phyloP scores from a whole-genome alignment of 53 echinoderm and acorn worm genomes.

The Paracentrotus lividus region DNA sequence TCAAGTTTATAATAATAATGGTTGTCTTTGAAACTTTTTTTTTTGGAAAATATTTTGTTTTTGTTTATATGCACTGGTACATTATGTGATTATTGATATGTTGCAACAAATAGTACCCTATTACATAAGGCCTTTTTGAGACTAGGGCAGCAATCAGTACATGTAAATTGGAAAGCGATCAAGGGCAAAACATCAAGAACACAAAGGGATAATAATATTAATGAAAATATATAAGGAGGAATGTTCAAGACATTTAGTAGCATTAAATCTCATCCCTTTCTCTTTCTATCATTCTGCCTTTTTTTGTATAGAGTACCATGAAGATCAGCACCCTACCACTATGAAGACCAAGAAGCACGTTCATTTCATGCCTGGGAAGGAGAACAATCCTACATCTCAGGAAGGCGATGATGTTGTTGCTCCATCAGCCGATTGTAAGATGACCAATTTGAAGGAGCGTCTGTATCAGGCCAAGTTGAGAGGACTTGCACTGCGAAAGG shows the following conservation, averaged over 20 bases:
- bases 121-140: background rate
- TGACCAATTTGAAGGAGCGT: slow-evolving; percentile 85
- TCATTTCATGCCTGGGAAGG: slow-evolving; percentile 90
- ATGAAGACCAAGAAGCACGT: slow-evolving; percentile 78
- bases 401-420: background rate
- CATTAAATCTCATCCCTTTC: background rate
- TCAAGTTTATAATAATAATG: background rate
- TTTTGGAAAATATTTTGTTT: background rate
- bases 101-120: background rate
- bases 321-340: slow-evolving; percentile 81
- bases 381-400: slow-evolving; percentile 68
- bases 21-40: background rate
- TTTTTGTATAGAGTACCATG: slow-evolving; percentile 70
- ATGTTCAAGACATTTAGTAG: background rate
- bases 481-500: slow-evolving; percentile 81
- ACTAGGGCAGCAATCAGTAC: background rate
- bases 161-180: background rate
- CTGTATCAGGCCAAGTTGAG: slow-evolving; percentile 93
- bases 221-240: background rate
- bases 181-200: background rate
- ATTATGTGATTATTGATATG: background rate
- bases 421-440: slow-evolving; percentile 34
- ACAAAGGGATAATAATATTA: background rate
- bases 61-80: background rate
- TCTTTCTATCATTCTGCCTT: background rate